phyloP scores from a whole-genome alignment of 2,888 invertebrate species.

The Plemyria rubiginata region DNA sequence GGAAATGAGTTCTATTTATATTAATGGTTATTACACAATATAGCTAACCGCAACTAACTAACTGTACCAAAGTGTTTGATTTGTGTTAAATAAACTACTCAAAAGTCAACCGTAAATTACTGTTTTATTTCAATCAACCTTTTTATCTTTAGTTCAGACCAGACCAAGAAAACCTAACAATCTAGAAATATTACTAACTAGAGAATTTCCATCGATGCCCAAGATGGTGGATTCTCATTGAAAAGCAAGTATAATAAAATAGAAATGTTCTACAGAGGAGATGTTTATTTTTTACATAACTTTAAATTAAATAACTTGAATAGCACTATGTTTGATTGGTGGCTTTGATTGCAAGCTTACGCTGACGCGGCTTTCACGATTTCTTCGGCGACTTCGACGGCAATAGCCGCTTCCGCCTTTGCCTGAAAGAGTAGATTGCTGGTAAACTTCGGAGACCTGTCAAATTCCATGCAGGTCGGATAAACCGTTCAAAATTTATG shows the following conservation, averaged over 20 bases:
- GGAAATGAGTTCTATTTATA: slow-evolving; percentile 57
- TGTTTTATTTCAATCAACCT: slow-evolving; percentile 59
- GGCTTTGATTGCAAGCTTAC: slow-evolving; percentile 46
- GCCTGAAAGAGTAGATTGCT: slow-evolving; percentile 77
- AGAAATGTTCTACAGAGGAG: slow-evolving; percentile 54
- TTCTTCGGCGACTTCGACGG: slow-evolving; percentile 97
- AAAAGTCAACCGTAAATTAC: slow-evolving; percentile 72
- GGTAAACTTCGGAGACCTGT: no score
- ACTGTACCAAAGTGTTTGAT: slow-evolving; percentile 86
- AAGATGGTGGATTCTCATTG: neutral
- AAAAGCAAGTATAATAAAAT: slow-evolving; percentile 22
- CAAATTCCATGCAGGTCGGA: no score
- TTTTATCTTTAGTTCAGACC: neutral
- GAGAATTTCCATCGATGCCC: no score
- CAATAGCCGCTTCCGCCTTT: slow-evolving; percentile 95
- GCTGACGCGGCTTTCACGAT: slow-evolving; percentile 92
- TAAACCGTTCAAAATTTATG: no score
- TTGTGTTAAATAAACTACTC: slow-evolving; percentile 85
- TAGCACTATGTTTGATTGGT: slow-evolving; percentile 56
- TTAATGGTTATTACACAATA: slow-evolving; percentile 61
- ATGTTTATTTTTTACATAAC: slow-evolving; percentile 68
- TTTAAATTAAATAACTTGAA: slow-evolving; percentile 65
- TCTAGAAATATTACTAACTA: no score
- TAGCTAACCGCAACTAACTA: slow-evolving; percentile 77
- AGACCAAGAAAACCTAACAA: no score